Evolutionary conservation across 1,140 invertebrate genomes (phyloP).

Genomic region (Drosophila busckii): DNA sequence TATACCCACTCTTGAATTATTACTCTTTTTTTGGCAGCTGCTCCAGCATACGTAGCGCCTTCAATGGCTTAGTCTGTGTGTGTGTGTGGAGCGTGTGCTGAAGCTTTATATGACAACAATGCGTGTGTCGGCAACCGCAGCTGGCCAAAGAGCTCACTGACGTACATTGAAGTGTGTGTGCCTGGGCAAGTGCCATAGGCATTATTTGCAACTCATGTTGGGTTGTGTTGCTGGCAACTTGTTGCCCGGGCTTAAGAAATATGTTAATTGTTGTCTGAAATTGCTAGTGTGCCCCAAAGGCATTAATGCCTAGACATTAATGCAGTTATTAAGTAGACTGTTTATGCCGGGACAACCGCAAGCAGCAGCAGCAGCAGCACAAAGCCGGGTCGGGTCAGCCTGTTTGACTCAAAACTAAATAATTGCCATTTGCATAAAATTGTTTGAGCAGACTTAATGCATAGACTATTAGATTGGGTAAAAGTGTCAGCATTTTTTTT

Average conservation of each 20-base stretch:
- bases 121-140: constrained; percentile 32
- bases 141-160: not conserved
- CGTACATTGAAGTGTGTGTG: constrained; percentile 38
- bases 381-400: constrained; percentile 36
- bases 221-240: constrained; percentile 36
- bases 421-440: constrained; percentile 53
- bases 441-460: constrained; percentile 1
- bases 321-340: constrained; percentile 54
- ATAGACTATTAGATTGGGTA: not conserved
- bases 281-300: constrained; percentile 26
- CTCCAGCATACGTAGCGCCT: too few species aligned
- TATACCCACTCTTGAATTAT: too few species aligned
- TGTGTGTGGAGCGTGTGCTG: constrained; percentile 23
- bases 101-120: constrained; percentile 51
- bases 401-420: constrained; percentile 48
- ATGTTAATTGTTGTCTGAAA: constrained; percentile 61
- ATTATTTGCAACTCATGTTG: constrained; percentile 46
- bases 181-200: constrained; percentile 33
- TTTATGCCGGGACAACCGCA: constrained; percentile 30
- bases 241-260: constrained; percentile 45
- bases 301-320: constrained; percentile 37
- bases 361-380: constrained; percentile 4
- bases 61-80: not conserved
- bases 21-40: too few species aligned
- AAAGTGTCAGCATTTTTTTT: constrained; percentile 1